Base-by-base conservation (phyloP, 2,113 vertebrate genomes). In the Gnathonemus longibarbis region DNA sequence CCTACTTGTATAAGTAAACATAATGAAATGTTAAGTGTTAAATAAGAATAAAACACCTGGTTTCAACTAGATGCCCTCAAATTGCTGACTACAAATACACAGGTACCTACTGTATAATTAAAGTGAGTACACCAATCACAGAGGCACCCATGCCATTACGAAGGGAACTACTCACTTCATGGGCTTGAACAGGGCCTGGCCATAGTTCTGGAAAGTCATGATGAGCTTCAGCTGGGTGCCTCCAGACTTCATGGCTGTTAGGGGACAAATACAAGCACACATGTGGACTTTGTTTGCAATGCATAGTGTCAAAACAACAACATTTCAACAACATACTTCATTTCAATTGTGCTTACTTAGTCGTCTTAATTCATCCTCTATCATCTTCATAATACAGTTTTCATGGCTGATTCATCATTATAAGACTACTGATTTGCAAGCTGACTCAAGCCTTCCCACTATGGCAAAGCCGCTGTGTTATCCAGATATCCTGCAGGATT, bases 181-280 rank as follows among this genome's bases (percentile, higher is more conserved):
- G 70, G 98, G 98, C 92, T 99, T 99, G 92, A 99, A 99, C 91
- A 99, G 95, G 0, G 98, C 98, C 92, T 99, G 98, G 84, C 98
- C 98, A 1, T 99, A 99, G 94, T 99, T 99, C 94, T 99, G 98
- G 96, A 99, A 99, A 39, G 98, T 99, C 98, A 99, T 98, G 95
- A 99, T 98, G 94, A 99, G 97, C 93, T 99, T 99, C 91, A 99
- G 97, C 93, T 99, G 98, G 0, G 98, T 99, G 91, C 98, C 98
- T 94, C 98, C 98, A 0, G 98, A 99, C 94, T 99, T 99, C 98
- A 99, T 99, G 0, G 97, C 98, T 99, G 96, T 89, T 52, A 17
- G 58, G 77, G 92, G 49, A 90, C 17, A 74, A 49, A 31, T 87
- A 90, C 46, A 90, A 50, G n/a, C 86, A 90, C 19, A 66, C 80